Evolutionary conservation across 2,888 invertebrate genomes (phyloP).

Genomic region (Anodontia alba): DNA sequence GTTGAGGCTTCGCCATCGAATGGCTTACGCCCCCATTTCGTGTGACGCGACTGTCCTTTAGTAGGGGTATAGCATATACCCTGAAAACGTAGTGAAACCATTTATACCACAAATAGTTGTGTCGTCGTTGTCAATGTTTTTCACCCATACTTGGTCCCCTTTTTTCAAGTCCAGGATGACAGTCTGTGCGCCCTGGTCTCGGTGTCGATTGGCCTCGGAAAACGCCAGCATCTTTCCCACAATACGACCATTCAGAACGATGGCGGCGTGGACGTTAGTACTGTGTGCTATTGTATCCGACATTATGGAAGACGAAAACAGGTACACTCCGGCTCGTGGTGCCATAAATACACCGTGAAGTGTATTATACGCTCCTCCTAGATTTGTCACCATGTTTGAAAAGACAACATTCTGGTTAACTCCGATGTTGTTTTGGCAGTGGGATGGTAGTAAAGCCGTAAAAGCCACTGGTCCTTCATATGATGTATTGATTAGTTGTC

Average conservation of each 20-base stretch:
- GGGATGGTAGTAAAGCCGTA: background rate
- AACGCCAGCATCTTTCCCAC: background rate
- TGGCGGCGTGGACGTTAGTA: background rate
- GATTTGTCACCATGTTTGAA: background rate
- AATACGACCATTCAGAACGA: background rate
- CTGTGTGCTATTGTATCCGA: background rate
- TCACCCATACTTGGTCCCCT: constrained; percentile 6
- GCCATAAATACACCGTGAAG: background rate
- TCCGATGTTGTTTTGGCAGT: background rate
- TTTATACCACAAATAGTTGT: background rate
- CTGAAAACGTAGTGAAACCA: background rate
- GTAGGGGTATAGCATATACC: background rate
- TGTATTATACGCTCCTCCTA: background rate
- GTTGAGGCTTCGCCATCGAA: too few relatives aligned
- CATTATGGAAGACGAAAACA: background rate
- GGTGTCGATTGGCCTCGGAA: background rate
- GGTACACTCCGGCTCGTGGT: background rate
- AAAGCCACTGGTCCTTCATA: constrained; percentile 9
- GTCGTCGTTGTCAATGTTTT: background rate
- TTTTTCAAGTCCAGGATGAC: background rate
- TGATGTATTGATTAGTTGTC: background rate
- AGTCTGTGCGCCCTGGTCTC: constrained; percentile 1
- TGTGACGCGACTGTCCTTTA: background rate
- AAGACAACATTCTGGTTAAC: background rate
- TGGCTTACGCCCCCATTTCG: too few relatives aligned